Evolutionary conservation across 2,797 vertebrate genomes (phyloP), one percentile per base, ranked within the genome.

Genomic region (Sebastes aleutianus): DNA sequence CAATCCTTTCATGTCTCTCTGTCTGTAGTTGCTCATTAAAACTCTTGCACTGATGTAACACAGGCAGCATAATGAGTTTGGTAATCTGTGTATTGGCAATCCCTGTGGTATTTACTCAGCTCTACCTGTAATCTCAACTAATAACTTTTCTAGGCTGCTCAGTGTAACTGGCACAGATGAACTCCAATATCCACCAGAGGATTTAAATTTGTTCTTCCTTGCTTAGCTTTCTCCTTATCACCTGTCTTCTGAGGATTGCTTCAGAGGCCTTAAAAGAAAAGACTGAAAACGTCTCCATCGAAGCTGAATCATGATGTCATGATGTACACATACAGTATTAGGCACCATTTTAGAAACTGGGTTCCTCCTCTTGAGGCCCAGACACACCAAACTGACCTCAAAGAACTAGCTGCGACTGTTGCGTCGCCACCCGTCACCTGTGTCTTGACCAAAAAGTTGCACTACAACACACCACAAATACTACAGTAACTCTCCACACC

Each of bases 121-220:
- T 85, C 62, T 81, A 63, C 39, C 47, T 77, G 43, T 80, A 88
- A 86, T 90, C 79, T 84, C 13, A 29, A 74, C 14, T 54, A 70
- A 83, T 67, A 64, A 73, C 67, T 68, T 79, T 70, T 75, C 64
- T 81, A 67, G 61, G 79, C 67, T 76, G 63, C 72, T 67, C 54
- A 76, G 79, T 85, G 81, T 85, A 61, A 85, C 66, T 65, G 72
- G 67, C 79, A 80, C 71, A 88, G 36, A 79, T 54, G 53, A 50
- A 34, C 65, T 84, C 54, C 53, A 80, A 69, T 79, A 78, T 91
- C 63, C 58, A 59, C 12, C n/a, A 7, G 22, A 74, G 22, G 31
- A 62, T 70, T 63, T 16, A 1, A 5, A 5, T 36, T 36, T 36
- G 0, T n/a, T 62, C 14, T 58, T 58, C 9, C 6, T 72, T n/a